Evolutionary conservation across 2,888 invertebrate species (phyloP), one percentile per base, ranked within the genome.

Genomic region (Brachyptera putata): DNA sequence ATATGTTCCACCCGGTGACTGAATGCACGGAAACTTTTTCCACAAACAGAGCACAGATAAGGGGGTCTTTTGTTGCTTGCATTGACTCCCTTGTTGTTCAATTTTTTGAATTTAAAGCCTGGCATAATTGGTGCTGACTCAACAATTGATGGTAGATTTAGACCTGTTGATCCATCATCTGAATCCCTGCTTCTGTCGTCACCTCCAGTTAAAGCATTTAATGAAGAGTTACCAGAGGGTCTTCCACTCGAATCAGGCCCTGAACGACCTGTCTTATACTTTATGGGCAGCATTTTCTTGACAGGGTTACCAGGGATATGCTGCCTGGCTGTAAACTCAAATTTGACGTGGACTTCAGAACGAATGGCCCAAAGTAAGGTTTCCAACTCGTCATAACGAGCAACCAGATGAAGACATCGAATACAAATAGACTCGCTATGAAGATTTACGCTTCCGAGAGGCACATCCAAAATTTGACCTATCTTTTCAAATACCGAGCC

Each of bases 1-100:
- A 67, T 66, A 60, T 67, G 67, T 34, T 67, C 66, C 14, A 66
- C 64, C 9, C 65, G 61, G 39, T 66, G 65, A 24, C 66, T 67
- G 58, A 62, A 66, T 9, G 66, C 66, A 9, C 61, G 53, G 58
- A 67, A 67, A 7, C 26, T 43, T 50, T 65, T 65, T 13, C 62
- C 63, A 57, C 67, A 67, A 18, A 65, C 60, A 9, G 59, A 41
- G 36, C 66, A 65, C 2, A 25, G 21, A 34, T 61, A 64, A 25
- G 58, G 58, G 26, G 58, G 56, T 36, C 36, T 56, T 58, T 36
- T 30, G n/a, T 25, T 36, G 11, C 34, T 50, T 1, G 34, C 50
- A 34, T 34, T 50, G 5, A 14, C 14, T 14, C 30, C 16, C n/a
- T 14, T 14, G 16, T 57, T 58, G 18, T 13, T 25, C 13, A 48